These are phyloP conservation scores for Ophion ventricosus DNA, from an alignment of 2,888 invertebrate genomes.

Conservation along the genomic window DNA sequence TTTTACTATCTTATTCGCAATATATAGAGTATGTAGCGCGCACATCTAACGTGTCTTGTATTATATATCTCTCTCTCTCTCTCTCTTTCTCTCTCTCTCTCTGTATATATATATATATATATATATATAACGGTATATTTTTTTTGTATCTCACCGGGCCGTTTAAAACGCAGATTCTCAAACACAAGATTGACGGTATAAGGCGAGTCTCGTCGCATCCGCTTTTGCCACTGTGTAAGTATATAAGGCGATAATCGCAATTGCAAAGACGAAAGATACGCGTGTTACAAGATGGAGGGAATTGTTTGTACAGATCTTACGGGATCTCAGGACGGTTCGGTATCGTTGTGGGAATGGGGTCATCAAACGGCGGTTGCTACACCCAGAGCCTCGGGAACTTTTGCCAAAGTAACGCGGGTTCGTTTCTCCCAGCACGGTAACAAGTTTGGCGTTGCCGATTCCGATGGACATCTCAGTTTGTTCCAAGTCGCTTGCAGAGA, in stretches of 20 bases:
- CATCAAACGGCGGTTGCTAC: constrained; percentile 95
- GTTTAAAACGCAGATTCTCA: constrained; percentile 88
- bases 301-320: constrained; percentile 89
- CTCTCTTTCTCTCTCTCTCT: no score
- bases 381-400: constrained; percentile 96
- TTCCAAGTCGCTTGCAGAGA: constrained; percentile 95
- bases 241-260: neutral
- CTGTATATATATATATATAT: neutral
- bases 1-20: neutral
- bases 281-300: neutral
- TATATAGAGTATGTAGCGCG: neutral
- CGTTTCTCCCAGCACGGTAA: constrained; percentile 98
- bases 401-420: constrained; percentile 97
- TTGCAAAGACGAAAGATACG: neutral
- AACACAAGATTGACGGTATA: constrained; percentile 97
- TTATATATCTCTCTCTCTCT: no score
- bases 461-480: constrained; percentile 97
- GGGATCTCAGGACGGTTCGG: constrained; percentile 98
- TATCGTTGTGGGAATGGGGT: constrained; percentile 99
- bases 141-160: constrained; percentile 1
- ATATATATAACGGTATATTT: neutral
- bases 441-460: constrained; percentile 99
- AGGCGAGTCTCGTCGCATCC: constrained; percentile 98
- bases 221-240: constrained; percentile 97
- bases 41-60: neutral